Evolutionary conservation across 2,797 vertebrate genomes (phyloP).

Genomic region (Echiichthys vipera): DNA sequence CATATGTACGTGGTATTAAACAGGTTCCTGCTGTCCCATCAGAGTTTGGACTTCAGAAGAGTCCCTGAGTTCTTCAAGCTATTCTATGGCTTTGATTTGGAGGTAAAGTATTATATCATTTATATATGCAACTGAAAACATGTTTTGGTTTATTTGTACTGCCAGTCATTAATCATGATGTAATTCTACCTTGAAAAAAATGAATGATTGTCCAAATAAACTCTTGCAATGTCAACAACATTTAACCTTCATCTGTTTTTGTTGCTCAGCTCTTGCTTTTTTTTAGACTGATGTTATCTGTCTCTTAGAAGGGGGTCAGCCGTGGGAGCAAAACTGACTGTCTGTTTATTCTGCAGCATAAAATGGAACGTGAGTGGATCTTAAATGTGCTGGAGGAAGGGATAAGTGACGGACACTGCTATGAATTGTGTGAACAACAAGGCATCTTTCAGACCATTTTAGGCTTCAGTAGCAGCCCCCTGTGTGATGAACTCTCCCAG

Average conservation of each 20-base stretch:
- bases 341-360: constrained; percentile 83
- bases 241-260: constrained; percentile 54
- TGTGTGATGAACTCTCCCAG: constrained; percentile 88
- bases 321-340: neutral
- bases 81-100: constrained; percentile 92
- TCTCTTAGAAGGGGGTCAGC: neutral
- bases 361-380: constrained; percentile 91
- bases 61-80: constrained; percentile 95
- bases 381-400: constrained; percentile 90
- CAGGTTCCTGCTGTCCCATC: constrained; percentile 92
- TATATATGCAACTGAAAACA: neutral
- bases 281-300: constrained; percentile 36
- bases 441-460: constrained; percentile 90
- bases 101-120: constrained; percentile 90
- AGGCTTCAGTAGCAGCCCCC: constrained; percentile 88
- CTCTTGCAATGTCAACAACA: constrained; percentile 31
- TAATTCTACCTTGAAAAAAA: constrained; percentile 5
- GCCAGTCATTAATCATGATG: neutral
- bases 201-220: constrained; percentile 35
- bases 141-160: neutral
- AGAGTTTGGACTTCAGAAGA: constrained; percentile 91
- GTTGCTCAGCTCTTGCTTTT: constrained; percentile 21
- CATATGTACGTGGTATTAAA: constrained; percentile 94
- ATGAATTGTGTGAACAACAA: constrained; percentile 89
- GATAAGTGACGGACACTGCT: constrained; percentile 88